Base-by-base conservation (phyloP, 2,888 invertebrate species). In the Toxonevra muliebris region DNA sequence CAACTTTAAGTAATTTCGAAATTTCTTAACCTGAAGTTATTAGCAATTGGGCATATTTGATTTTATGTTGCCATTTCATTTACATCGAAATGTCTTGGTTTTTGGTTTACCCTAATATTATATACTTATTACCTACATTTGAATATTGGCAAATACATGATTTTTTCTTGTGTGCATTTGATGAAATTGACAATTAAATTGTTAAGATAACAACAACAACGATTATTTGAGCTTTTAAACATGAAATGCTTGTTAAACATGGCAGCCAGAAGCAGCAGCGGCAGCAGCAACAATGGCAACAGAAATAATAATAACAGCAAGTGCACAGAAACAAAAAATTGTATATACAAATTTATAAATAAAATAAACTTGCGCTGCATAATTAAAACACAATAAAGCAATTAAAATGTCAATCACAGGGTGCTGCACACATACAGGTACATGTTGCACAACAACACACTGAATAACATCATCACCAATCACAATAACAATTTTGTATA, bases 351-450 rank as follows among this genome's bases (percentile, higher is more conserved):
- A 55, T 10, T n/a, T 42, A 42, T 58, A 58, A 58, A 40, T 58
- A 17, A 55, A 55, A 19, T 40, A 17, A 40, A 43, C 41, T 17
- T 41, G 15, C 58, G 20, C 15, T 17, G 19, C n/a, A 48, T 48
- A 48, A 48, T 48, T 48, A 52, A 61, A 19, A 57, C 52, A 52
- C 52, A 61, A 61, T 61, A 61, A 61, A 61, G 52, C 40, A 61
- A 41, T 52, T 61, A 61, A 61, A 30, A 20, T 50, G 10, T 3
- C 15, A 61, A 50, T 61, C 61, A 61, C 61, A 61, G 48, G 45
- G 60, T 45, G 48, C 45, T 60, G 59, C 48, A 48, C 48, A 20
- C 15, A 43, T 42, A 54, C 30, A 13, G 20, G 12, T 58, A 17
- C 15, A 2, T 15, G 30, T 58, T n/a, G 3, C 30, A 30, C 30